Evolutionary conservation across 2,113 vertebrate genomes (phyloP).

Genomic region (Erythrolamprus reginae): DNA sequence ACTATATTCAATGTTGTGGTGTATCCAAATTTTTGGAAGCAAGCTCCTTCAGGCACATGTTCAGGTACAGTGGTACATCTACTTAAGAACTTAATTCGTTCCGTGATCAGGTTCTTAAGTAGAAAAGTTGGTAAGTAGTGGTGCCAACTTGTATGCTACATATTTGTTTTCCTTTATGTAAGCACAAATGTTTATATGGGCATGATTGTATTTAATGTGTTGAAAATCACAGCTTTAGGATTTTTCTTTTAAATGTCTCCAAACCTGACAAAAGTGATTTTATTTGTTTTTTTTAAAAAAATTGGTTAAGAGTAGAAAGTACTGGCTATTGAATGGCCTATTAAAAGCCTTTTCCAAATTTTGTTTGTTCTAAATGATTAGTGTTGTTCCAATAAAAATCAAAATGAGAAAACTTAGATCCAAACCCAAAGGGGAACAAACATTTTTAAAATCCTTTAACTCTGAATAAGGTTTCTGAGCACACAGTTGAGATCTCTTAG

Average conservation of each 20-base stretch:
- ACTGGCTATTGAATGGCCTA: neutral
- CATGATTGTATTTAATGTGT: neutral
- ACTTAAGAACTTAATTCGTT: too few species aligned
- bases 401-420: neutral
- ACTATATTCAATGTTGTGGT: neutral
- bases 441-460: neutral
- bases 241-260: neutral
- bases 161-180: neutral
- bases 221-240: neutral
- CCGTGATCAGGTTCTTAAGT: too few species aligned
- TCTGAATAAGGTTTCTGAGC: neutral
- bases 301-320: neutral
- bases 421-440: neutral
- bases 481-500: neutral
- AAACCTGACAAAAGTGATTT: neutral
- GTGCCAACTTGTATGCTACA: neutral
- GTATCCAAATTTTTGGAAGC: neutral
- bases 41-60: neutral
- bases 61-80: too few species aligned
- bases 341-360: neutral
- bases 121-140: too few species aligned
- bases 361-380: neutral
- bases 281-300: neutral
- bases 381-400: neutral
- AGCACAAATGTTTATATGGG: neutral